Conservation (phyloP, 2,888 invertebrate species). For the Nymphalis urticae region DNA sequence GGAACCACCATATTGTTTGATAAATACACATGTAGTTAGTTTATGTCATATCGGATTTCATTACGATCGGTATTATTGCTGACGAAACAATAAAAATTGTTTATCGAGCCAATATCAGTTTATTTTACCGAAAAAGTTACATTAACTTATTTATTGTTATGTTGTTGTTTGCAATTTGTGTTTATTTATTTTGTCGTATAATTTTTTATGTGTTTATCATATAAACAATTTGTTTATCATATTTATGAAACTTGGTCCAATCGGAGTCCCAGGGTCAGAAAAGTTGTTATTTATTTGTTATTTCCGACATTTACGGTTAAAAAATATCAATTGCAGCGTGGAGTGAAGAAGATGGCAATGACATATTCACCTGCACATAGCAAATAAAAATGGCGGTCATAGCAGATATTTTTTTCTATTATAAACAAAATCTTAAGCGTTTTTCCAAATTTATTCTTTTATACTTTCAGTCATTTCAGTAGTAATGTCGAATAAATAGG, state of each 20-base stretch:
- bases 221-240: neutral
- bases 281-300: no score
- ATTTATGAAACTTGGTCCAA: neutral
- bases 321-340: no score
- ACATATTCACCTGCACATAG: no score
- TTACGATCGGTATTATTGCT: constrained; percentile 38
- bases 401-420: no score
- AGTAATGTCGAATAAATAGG: no score
- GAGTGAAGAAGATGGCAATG: no score
- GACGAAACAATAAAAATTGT: constrained; percentile 43
- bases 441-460: no score
- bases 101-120: constrained; percentile 44
- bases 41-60: constrained; percentile 34
- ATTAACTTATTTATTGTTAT: constrained; percentile 33
- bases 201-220: neutral
- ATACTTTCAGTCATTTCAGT: no score
- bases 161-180: constrained; percentile 27
- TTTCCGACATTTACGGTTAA: no score
- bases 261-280: no score
- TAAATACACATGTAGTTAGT: constrained; percentile 7
- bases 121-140: constrained; percentile 39
- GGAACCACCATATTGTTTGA: neutral
- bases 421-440: no score
- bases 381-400: no score
- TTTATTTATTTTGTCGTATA: constrained; percentile 23